Evolutionary conservation across 2,888 invertebrate genomes (phyloP).

Genomic region (Ceraclea dissimilis): DNA sequence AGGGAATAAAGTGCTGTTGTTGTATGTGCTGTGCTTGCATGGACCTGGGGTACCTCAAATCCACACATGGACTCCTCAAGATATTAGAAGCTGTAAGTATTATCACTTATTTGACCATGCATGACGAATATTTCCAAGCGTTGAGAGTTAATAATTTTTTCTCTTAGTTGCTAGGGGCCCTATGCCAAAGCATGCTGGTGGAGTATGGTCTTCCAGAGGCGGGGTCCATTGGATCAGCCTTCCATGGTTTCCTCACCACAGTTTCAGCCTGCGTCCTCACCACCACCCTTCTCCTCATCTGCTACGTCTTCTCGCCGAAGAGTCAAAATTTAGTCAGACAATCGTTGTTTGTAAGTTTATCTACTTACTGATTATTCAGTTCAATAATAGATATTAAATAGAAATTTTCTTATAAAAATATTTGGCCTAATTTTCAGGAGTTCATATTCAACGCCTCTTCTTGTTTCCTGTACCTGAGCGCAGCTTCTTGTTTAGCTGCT

Average conservation of each 20-base stretch:
- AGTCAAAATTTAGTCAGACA: slow-evolving; percentile 69
- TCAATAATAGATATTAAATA: no score
- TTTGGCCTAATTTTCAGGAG: slow-evolving; percentile 73
- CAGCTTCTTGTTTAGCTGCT: slow-evolving; percentile 73
- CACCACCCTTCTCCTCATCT: slow-evolving; percentile 62
- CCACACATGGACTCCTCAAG: slow-evolving; percentile 67
- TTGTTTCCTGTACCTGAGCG: slow-evolving; percentile 68
- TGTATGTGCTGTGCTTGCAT: slow-evolving; percentile 73
- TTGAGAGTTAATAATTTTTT: no score
- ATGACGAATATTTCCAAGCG: no score
- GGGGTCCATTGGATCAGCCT: slow-evolving; percentile 66
- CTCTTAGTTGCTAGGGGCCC: slow-evolving; percentile 62
- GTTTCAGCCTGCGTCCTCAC: slow-evolving; percentile 75
- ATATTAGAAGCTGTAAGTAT: slow-evolving; percentile 64
- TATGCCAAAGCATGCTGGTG: slow-evolving; percentile 73
- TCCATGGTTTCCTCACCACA: slow-evolving; percentile 73
- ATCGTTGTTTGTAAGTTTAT: slow-evolving; percentile 68
- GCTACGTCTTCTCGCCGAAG: slow-evolving; percentile 72
- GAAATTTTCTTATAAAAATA: no score
- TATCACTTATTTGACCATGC: no score
- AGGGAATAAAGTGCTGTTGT: slow-evolving; percentile 51
- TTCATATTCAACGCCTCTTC: slow-evolving; percentile 70
- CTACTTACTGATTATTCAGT: not conserved
- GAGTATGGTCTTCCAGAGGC: slow-evolving; percentile 71
- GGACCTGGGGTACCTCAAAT: slow-evolving; percentile 66